Base-by-base conservation (phyloP, 1,140 invertebrate species). In the Phenacoccus solenopsis region DNA sequence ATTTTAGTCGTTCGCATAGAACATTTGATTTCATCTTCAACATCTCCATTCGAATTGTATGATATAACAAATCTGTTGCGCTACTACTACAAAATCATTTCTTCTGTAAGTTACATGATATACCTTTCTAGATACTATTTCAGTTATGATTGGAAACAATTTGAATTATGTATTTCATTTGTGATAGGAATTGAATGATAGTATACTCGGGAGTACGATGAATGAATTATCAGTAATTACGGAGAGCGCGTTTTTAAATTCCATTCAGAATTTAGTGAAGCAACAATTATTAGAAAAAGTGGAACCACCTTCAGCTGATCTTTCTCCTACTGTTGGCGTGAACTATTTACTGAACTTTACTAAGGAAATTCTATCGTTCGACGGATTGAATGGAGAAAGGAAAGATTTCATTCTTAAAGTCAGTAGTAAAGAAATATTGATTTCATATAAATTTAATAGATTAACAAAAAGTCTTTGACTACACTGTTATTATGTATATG, bases 1-100 rank as follows among this genome's bases (percentile, higher is more conserved):
- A 90, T 94, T 12, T 81, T 98, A 1, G 93, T 92, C 81, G 91
- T 94, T 7, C 84, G 96, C 75, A 87, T 96, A 38, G 95, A 98
- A 76, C 90, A 96, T 71, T 91, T 97, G 56, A 77, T 97, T 9
- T 87, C 88, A 61, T 86, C 88, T 9, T 89, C 94, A 73, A 87
- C 88, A 72, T 88, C 90, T 75, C 85, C 93, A 56, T 85, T 92
- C 68, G 83, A 89, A 25, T 78, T 98, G 20, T 96, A 95, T 78
- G 88, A 89, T 70, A 85, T 97, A 12, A 89, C 90, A 28, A 94
- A 93, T 75, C 81, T 96, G 22, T 81, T 98, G 25, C 84, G 92
- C 75, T 97, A 93, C 79, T 97, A 97, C 76, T 85, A 87, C 73
- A 85, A 88, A 73, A 89, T 90, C 22, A 87, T 94, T 74, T 81